Base-by-base conservation (phyloP, 1,140 invertebrate species). In the Zeugodacus cucurbitae region DNA sequence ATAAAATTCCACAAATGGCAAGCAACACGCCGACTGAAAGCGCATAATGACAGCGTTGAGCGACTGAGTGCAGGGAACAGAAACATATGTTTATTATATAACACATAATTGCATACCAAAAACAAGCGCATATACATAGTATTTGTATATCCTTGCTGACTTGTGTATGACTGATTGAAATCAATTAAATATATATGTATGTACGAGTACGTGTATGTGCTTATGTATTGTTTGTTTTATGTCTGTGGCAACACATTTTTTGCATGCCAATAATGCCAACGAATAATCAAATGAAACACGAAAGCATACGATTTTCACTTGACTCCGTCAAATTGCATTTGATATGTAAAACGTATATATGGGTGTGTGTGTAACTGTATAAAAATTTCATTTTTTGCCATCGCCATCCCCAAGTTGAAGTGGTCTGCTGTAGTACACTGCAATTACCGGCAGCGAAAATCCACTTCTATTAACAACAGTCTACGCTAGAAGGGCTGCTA, bases 381-480 rank as follows among this genome's bases (percentile, higher is more conserved):
- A 70, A 32, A 34, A 32, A 70, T 82, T 37, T 54, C 0, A 41
- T 48, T 26, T 82, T 48, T 82, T 41, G 41, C 26, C 41, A 29
- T 0, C 74, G 20, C 44, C 41, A 82, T 17, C 26, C 74, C 22
- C 7, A 29, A 44, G n/a, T 41, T 82, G 74, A 82, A 82, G 74
- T 82, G 41, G 74, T 82, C 74, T 82, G 37, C 20, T 82, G 74
- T 37, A 82, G 34, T 82, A 41, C n/a, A 54, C 44, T 44, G 41
- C 74, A 82, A 82, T 82, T 82, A 82, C 41, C 41, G 74, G 74
- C 74, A 82, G 41, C 74, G 41, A 82, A 82, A 82, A 82, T 82
- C n/a, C 44, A 82, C 74, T 82, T 11, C 74, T 26, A 82, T 82
- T 48, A 29, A 34, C 20, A 29, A 37, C 74, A 48, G 74, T 7